Conservation (phyloP, 2,888 invertebrate genomes). For the Epinotia ramella region DNA sequence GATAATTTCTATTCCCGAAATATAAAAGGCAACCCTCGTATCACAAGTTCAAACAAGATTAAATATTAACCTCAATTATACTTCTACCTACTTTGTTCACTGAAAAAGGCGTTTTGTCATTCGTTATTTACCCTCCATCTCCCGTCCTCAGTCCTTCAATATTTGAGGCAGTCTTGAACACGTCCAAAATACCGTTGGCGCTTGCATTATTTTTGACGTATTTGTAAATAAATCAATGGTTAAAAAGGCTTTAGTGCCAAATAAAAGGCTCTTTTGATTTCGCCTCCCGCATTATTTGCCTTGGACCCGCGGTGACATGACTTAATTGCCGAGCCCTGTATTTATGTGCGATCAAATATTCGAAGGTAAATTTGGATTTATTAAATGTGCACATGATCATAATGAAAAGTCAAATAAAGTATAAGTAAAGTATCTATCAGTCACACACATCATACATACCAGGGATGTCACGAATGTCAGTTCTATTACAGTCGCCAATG, state of each 20-base stretch:
- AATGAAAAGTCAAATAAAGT: background rate
- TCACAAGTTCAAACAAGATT: background rate
- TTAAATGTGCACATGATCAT: background rate
- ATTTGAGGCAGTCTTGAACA: slow-evolving; percentile 7
- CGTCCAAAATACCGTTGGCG: background rate
- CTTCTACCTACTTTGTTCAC: background rate
- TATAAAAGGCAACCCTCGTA: too few species aligned
- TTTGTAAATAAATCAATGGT: background rate
- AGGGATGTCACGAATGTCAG: too few species aligned
- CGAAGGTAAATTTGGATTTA: background rate
- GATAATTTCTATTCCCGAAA: too few species aligned
- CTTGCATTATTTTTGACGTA: background rate
- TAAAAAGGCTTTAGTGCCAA: background rate
- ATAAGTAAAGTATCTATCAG: background rate
- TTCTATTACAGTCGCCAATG: too few species aligned
- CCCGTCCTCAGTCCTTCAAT: background rate
- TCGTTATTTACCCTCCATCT: slow-evolving; percentile 13
- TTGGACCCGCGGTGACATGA: background rate
- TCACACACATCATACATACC: too few species aligned
- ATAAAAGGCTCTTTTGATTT: background rate
- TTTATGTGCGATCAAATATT: slow-evolving; percentile 9
- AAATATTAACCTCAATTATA: background rate
- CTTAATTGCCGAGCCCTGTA: background rate
- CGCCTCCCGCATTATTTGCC: background rate
- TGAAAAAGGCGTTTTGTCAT: slow-evolving; percentile 4